These are phyloP conservation scores for Periplaneta americana DNA, from an alignment of 1,140 invertebrate species.

Conservation along the genomic window DNA sequence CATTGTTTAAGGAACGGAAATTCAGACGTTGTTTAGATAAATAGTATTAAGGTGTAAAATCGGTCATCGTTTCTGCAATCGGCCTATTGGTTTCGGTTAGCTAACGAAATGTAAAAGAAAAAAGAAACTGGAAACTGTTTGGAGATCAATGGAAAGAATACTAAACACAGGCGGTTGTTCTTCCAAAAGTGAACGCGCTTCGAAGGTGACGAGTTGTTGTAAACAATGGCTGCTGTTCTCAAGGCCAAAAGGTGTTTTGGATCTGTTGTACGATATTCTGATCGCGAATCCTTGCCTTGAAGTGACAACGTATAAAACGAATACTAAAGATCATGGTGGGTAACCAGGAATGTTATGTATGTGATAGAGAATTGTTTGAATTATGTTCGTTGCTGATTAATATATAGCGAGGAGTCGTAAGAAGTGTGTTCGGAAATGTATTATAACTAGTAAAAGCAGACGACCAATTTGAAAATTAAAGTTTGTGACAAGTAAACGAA, in stretches of 20 bases:
- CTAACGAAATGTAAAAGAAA: too few relatives aligned
- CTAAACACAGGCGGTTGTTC: too few relatives aligned
- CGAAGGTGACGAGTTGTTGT: neutral
- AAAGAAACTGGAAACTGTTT: too few relatives aligned
- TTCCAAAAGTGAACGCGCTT: neutral
- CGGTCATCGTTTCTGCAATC: too few relatives aligned
- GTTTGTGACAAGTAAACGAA: neutral
- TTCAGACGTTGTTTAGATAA: too few relatives aligned
- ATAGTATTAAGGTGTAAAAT: too few relatives aligned
- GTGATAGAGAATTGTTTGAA: neutral
- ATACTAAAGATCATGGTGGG: constrained; percentile 4
- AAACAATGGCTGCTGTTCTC: constrained; percentile 13
- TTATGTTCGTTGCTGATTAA: neutral
- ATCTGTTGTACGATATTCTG: constrained; percentile 10
- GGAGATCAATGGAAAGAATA: too few relatives aligned
- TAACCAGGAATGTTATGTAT: neutral
- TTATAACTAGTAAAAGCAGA: neutral
- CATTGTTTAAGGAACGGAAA: too few relatives aligned
- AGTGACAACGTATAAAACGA: neutral
- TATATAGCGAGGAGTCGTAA: neutral
- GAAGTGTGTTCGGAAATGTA: neutral
- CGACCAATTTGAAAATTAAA: neutral
- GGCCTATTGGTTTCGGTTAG: too few relatives aligned
- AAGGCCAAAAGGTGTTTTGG: constrained; percentile 3
- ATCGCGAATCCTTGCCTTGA: constrained; percentile 11